Evolutionary conservation across 2,797 vertebrate genomes (phyloP), one percentile per base, ranked within the genome.

Genomic region (Dryobates pubescens): DNA sequence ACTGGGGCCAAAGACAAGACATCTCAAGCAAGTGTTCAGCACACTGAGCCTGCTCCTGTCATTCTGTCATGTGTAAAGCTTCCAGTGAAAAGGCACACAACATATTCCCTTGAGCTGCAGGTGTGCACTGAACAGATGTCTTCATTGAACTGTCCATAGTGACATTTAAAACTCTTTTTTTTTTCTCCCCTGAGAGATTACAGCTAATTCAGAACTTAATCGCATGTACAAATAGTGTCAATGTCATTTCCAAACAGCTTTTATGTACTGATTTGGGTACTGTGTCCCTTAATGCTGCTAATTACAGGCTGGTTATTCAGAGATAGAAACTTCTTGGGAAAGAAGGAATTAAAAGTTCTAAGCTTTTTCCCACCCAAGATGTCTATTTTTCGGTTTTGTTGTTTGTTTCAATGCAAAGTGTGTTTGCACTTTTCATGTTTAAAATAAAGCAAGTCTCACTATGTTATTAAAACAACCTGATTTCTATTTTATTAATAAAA

Each of bases 191-290:
- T 73, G 61, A 65, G 58, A 91, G 75, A 84, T 82, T 91, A 85
- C 62, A 92, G 69, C 65, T 94, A 93, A 95, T 86, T 92, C 68
- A 90, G 81, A 92, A 75, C 38, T 45, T 79, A 82, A 84, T 82
- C 67, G 58, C 26, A 81, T 51, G 67, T 24, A 74, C 64, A 93
- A 84, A 94, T 43, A 95, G 56, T 38, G 47, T 54, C 92, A 85
- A 58, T 87, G 71, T 68, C n/a, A 88, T 67, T 86, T 68, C 58
- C 59, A 82, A 86, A 71, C 59, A 91, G 73, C 24, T 83, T 88
- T 58, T 71, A 54, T 54, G 19, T 75, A 45, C 45, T 61, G 47
- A 90, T 89, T 70, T 87, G 62, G 41, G 69, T 81, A 65, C 32
- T 27, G 17, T 70, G 41, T 36, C 41, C 64, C 79, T 73, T 90